phyloP scores from a whole-genome alignment of 2,113 vertebrate species.

The Ophiodon elongatus region DNA sequence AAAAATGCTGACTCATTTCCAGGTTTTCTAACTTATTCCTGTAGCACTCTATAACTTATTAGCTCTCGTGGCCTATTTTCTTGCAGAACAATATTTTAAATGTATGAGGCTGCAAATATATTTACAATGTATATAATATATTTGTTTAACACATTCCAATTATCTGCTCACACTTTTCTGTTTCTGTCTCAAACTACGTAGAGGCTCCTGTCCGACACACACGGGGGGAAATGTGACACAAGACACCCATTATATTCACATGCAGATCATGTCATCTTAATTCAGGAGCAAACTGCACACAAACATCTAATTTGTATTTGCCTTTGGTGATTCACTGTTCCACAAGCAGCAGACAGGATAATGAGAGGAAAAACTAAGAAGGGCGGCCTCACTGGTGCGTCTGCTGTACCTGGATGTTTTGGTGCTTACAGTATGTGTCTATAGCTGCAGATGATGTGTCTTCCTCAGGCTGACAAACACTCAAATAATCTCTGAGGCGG shows the following conservation, averaged over 20 bases:
- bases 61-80: not conserved
- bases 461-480: slow-evolving; percentile 37
- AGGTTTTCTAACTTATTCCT: not conserved
- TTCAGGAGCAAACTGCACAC: slow-evolving; percentile 48
- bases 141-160: not conserved
- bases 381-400: slow-evolving; percentile 12
- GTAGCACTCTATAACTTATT: not conserved
- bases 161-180: not conserved
- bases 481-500: slow-evolving; percentile 36
- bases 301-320: slow-evolving; percentile 54
- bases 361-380: slow-evolving; percentile 50
- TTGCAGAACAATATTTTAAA: not conserved
- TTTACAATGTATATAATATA: not conserved
- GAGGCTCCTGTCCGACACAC: slow-evolving; percentile 1
- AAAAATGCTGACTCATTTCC: too few species aligned
- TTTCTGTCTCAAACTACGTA: not conserved
- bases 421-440: slow-evolving; percentile 9
- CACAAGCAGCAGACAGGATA: slow-evolving; percentile 50
- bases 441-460: slow-evolving; percentile 12
- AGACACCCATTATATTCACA: slow-evolving; percentile 26
- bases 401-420: slow-evolving; percentile 45
- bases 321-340: slow-evolving; percentile 33
- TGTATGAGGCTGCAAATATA: not conserved
- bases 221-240: not conserved
- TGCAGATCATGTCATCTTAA: slow-evolving; percentile 29